Evolutionary conservation across 2,113 vertebrate genomes (phyloP).

Genomic region (Odobenus rosmarus): DNA sequence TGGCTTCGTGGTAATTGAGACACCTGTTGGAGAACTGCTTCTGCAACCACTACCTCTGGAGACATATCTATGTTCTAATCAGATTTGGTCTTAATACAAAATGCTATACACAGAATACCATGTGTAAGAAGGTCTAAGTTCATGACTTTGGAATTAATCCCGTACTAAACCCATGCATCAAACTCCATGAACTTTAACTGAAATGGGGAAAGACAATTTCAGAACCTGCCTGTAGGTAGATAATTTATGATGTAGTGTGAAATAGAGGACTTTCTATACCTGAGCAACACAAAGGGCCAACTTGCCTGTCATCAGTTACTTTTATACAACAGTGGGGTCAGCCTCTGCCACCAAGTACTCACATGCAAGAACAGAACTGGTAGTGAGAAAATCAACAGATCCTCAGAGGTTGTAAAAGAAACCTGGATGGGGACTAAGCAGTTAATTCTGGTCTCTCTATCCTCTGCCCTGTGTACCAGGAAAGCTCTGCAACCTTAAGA

Average conservation of each 20-base stretch:
- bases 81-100: conserved; percentile 64
- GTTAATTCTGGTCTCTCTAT: neutral
- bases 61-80: conserved; percentile 53
- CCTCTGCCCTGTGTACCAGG: neutral
- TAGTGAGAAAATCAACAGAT: conserved; percentile 61
- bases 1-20: neutral
- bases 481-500: neutral
- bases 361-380: conserved; percentile 47
- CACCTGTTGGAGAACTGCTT: conserved; percentile 24
- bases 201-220: conserved; percentile 73
- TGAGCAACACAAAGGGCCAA: conserved; percentile 60
- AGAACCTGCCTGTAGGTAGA: conserved; percentile 32
- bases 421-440: neutral
- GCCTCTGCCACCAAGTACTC: conserved; percentile 64
- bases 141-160: conserved; percentile 67
- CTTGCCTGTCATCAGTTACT: conserved; percentile 72
- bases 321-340: conserved; percentile 63
- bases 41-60: neutral
- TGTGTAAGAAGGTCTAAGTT: conserved; percentile 46
- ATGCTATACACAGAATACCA: conserved; percentile 31
- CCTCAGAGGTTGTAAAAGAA: conserved; percentile 21
- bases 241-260: conserved; percentile 68
- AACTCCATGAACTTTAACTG: conserved; percentile 68
- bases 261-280: conserved; percentile 66
- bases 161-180: conserved; percentile 58